Percentiles rank a stretch among this genome's conserved stretches.
These are phyloP conservation scores for Beris chalybata DNA, from an alignment of 2,888 invertebrate genomes.

Conservation along the genomic window DNA sequence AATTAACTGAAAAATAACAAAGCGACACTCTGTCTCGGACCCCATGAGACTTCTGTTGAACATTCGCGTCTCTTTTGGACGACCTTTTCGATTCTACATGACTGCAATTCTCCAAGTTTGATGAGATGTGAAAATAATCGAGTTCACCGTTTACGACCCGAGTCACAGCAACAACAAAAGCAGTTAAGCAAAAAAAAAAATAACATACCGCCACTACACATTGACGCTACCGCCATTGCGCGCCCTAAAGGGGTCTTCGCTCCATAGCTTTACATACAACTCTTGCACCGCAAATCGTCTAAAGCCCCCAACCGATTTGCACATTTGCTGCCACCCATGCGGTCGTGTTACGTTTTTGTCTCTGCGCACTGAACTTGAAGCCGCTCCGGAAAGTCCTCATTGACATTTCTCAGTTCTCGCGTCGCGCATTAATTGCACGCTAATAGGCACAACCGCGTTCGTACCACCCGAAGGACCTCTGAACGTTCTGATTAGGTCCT, in stretches of 20 bases:
- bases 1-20: constrained; percentile 22
- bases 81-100: neutral
- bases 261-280: neutral
- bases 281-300: constrained; percentile 17
- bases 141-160: constrained; percentile 9
- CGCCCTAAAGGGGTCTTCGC: constrained; percentile 4
- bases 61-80: constrained; percentile 2
- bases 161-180: neutral
- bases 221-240: neutral
- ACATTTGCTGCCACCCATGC: constrained; percentile 40
- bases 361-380: constrained; percentile 22
- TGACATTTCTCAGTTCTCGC: constrained; percentile 37
- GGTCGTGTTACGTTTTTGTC: constrained; percentile 20
- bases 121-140: constrained; percentile 34
- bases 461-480: neutral
- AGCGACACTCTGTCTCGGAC: constrained; percentile 16
- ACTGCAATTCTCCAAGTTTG: constrained; percentile 22
- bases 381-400: neutral
- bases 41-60: constrained; percentile 9
- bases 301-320: constrained; percentile 37
- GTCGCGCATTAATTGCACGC: constrained; percentile 22
- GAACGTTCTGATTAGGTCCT: constrained; percentile 22
- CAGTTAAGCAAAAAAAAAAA: neutral
- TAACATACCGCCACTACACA: neutral
- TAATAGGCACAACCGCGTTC: constrained; percentile 10